phyloP scores from a whole-genome alignment of 1,140 invertebrate species.

The Chironomus striatipennis region DNA sequence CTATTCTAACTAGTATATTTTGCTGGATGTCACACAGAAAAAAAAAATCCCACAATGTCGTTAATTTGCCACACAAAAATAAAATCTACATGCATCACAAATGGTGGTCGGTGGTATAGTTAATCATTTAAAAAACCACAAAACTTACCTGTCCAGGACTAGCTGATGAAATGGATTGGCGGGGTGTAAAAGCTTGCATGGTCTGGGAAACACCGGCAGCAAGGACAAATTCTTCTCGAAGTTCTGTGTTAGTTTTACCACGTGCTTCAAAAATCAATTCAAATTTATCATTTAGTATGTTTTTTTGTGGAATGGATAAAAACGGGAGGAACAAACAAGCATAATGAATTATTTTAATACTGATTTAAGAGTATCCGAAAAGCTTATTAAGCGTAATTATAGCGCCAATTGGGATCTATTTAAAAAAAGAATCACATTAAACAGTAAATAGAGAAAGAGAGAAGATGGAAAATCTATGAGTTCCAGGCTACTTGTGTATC shows the following conservation, averaged over 20 bases:
- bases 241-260: slow-evolving; percentile 98
- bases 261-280: slow-evolving; percentile 63
- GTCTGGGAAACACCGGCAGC: slow-evolving; percentile 95
- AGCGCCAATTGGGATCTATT: neutral
- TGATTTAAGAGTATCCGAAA: slow-evolving; percentile 28
- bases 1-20: neutral
- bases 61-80: neutral
- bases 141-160: slow-evolving; percentile 44
- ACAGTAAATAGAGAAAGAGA: slow-evolving; percentile 27
- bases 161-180: slow-evolving; percentile 70
- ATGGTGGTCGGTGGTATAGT: neutral
- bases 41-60: neutral
- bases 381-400: slow-evolving; percentile 33
- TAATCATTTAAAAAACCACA: neutral
- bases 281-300: slow-evolving; percentile 31
- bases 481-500: neutral
- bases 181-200: slow-evolving; percentile 91
- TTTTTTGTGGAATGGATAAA: slow-evolving; percentile 27
- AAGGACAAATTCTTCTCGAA: slow-evolving; percentile 96
- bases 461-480: slow-evolving; percentile 32
- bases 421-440: slow-evolving; percentile 5
- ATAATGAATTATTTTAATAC: slow-evolving; percentile 25
- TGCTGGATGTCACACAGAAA: neutral
- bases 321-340: slow-evolving; percentile 26
- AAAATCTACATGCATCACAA: neutral